Conservation (phyloP, 2,888 invertebrate species). For the Pandemis heparana region DNA sequence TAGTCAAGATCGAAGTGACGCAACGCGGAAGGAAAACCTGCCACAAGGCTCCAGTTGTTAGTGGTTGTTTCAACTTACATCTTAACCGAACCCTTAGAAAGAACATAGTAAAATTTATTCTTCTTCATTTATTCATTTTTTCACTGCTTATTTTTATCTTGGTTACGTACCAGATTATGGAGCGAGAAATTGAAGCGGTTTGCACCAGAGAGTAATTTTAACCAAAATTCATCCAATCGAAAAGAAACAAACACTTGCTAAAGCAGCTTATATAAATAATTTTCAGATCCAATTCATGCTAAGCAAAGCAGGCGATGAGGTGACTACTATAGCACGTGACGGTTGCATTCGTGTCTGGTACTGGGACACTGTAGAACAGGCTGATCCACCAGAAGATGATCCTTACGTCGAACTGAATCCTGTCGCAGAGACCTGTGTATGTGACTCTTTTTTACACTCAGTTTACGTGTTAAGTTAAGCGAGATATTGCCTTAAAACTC, state of each 20-base stretch:
- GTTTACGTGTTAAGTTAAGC: no score
- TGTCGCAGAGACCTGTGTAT: slow-evolving; percentile 91
- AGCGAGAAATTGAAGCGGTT: no score
- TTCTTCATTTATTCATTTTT: no score
- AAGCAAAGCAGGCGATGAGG: slow-evolving; percentile 75
- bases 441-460: slow-evolving; percentile 14
- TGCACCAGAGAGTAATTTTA: no score
- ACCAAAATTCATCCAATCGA: no score
- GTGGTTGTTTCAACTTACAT: slow-evolving; percentile 10
- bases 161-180: no score
- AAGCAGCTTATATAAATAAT: no score
- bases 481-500: no score
- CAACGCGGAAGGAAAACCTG: slow-evolving; percentile 90
- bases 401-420: slow-evolving; percentile 94
- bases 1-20: slow-evolving; percentile 94
- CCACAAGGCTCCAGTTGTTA: slow-evolving; percentile 89
- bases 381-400: slow-evolving; percentile 93
- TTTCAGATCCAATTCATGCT: slow-evolving; percentile 79
- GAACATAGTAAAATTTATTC: no score
- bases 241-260: no score
- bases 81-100: slow-evolving; percentile 47
- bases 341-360: slow-evolving; percentile 94
- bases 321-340: slow-evolving; percentile 87
- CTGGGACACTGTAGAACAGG: slow-evolving; percentile 95
- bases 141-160: no score